phyloP scores from a whole-genome alignment of 2,888 invertebrate species.

The Entomobrya multifasciata region DNA sequence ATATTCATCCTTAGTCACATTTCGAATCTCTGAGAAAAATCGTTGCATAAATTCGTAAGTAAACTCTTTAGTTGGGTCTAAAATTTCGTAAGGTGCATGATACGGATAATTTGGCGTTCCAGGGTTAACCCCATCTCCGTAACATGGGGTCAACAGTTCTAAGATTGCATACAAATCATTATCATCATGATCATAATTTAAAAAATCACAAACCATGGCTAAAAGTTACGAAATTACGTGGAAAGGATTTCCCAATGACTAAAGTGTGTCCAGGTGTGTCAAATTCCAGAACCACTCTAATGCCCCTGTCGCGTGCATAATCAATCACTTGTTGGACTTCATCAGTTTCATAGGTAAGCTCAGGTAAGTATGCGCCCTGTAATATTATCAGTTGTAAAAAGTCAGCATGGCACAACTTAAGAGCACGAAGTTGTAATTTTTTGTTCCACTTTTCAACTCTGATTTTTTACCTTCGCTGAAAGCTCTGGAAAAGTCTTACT shows the following conservation, averaged over 20 bases:
- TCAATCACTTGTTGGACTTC: constrained; percentile 87
- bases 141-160: constrained; percentile 89
- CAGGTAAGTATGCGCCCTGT: constrained; percentile 72
- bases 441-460: too few species aligned
- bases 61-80: constrained; percentile 87
- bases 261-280: constrained; percentile 88
- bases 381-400: too few species aligned
- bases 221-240: constrained; percentile 73
- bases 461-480: constrained; percentile 74
- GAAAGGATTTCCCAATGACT: constrained; percentile 73
- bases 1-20: constrained; percentile 89
- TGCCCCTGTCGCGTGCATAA: constrained; percentile 90
- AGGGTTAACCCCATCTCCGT: constrained; percentile 82
- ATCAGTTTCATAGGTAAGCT: constrained; percentile 83
- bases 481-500: constrained; percentile 90
- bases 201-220: too few species aligned
- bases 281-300: constrained; percentile 94
- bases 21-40: constrained; percentile 87
- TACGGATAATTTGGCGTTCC: constrained; percentile 80
- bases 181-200: not conserved
- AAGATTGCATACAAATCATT: not conserved
- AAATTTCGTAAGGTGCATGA: constrained; percentile 87
- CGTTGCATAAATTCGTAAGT: constrained; percentile 87
- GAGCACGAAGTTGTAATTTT: too few species aligned
- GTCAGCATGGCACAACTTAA: too few species aligned